These are phyloP conservation scores for Odocoileus hemionus DNA, from an alignment of 2,113 vertebrate genomes.

Conservation along the genomic window DNA sequence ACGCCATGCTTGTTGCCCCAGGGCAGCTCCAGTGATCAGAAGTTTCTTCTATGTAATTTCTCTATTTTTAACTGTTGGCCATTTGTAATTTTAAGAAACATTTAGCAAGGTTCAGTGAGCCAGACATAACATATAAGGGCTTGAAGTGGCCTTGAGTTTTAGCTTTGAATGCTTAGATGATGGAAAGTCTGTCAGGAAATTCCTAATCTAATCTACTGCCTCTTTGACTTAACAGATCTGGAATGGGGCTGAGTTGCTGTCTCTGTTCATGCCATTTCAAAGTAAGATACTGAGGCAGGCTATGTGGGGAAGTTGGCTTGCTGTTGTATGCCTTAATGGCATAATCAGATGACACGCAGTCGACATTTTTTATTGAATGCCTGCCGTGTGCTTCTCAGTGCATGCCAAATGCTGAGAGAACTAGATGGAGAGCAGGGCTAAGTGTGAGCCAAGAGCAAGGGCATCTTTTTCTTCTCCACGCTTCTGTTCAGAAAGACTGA, in stretches of 20 bases:
- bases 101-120: not conserved
- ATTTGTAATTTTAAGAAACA: constrained; percentile 22
- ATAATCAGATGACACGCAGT: not conserved
- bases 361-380: not conserved
- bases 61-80: constrained; percentile 34
- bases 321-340: not conserved
- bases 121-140: not conserved
- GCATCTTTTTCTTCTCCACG: not conserved
- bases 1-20: not conserved
- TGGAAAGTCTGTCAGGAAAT: not conserved
- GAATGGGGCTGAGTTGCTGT: not conserved
- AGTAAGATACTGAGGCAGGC: not conserved
- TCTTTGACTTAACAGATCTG: constrained; percentile 9
- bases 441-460: not conserved
- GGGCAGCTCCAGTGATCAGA: not conserved
- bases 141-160: not conserved
- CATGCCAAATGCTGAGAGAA: not conserved
- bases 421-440: not conserved
- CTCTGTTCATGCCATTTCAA: not conserved
- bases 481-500: constrained; percentile 11
- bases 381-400: constrained; percentile 12
- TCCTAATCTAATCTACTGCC: not conserved
- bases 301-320: not conserved
- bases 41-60: constrained; percentile 27
- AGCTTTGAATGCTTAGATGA: constrained; percentile 17